Conservation (phyloP, 2,113 vertebrate genomes). For the Otis tarda region DNA sequence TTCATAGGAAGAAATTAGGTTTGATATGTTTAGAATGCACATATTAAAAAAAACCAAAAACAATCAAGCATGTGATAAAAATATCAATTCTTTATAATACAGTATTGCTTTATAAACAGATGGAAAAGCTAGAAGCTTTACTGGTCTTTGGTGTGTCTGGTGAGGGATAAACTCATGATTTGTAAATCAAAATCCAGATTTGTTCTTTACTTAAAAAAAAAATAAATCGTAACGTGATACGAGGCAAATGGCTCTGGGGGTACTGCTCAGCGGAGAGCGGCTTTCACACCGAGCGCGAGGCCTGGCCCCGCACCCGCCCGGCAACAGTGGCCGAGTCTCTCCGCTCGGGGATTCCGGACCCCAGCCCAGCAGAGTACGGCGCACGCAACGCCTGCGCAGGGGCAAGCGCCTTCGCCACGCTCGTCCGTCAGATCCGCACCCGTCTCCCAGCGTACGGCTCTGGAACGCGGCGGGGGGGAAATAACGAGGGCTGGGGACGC, state of each 20-base stretch:
- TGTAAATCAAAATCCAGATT: conserved; percentile 74
- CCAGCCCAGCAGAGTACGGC: not conserved
- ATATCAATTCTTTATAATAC: conserved; percentile 82
- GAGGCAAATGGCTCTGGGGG: conserved; percentile 58
- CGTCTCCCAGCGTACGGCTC: not conserved
- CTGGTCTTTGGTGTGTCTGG: conserved; percentile 85
- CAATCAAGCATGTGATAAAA: conserved; percentile 81
- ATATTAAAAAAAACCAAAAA: conserved; percentile 68
- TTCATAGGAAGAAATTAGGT: conserved; percentile 78
- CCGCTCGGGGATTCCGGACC: not conserved
- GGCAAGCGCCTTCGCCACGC: not conserved
- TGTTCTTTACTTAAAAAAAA: conserved; percentile 63
- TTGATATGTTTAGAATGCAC: conserved; percentile 82
- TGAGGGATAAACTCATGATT: conserved; percentile 72
- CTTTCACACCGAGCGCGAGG: not conserved
- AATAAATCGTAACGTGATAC: not conserved
- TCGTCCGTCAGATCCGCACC: not conserved
- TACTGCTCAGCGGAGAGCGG: conserved; percentile 13
- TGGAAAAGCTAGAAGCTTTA: conserved; percentile 82
- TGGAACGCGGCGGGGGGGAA: not conserved
- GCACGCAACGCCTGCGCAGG: not conserved
- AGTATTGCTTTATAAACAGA: conserved; percentile 88
- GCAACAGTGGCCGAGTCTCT: not conserved
- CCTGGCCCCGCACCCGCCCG: not conserved
- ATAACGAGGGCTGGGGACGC: not conserved